A percentile compares a stretch with the other conserved stretches of the same genome.
These are phyloP conservation scores for Ceratina calcarata DNA, from an alignment of 1,140 invertebrate genomes.

Conservation along the genomic window DNA sequence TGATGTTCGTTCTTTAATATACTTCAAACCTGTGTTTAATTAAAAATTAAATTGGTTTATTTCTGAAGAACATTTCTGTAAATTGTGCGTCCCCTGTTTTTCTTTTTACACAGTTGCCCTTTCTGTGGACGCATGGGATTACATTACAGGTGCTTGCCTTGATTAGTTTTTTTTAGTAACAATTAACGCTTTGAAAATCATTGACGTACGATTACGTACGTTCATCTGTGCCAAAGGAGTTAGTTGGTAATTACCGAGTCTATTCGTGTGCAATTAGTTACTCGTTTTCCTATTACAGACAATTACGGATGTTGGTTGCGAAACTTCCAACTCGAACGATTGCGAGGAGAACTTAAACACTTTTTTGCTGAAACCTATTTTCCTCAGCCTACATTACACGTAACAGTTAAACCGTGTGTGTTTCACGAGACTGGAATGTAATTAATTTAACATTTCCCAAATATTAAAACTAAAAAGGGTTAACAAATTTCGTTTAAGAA, in stretches of 20 bases:
- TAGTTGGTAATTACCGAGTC: conserved; percentile 9
- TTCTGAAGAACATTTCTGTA: too few relatives aligned
- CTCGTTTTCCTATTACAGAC: conserved; percentile 21
- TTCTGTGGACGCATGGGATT: too few relatives aligned
- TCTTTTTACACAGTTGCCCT: too few relatives aligned
- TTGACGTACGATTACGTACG: not conserved
- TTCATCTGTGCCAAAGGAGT: conserved; percentile 15
- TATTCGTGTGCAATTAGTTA: conserved; percentile 16
- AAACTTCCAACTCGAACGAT: conserved; percentile 6
- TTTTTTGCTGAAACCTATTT: conserved; percentile 10
- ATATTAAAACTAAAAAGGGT: too few relatives aligned
- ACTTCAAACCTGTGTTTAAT: not conserved
- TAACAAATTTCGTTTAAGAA: too few relatives aligned
- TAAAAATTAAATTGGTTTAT: not conserved
- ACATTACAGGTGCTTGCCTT: not conserved
- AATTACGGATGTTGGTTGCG: conserved; percentile 15
- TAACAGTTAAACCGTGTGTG: not conserved
- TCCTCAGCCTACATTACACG: not conserved
- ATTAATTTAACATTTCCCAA: too few relatives aligned
- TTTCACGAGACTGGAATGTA: too few relatives aligned
- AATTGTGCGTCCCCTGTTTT: too few relatives aligned
- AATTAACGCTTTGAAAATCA: not conserved
- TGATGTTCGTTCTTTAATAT: not conserved
- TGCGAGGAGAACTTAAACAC: not conserved
- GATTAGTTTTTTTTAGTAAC: not conserved